A percentile compares a stretch with the other conserved stretches of the same genome.
Conservation (phyloP, 2,113 vertebrate species). For the Heterotis niloticus region DNA sequence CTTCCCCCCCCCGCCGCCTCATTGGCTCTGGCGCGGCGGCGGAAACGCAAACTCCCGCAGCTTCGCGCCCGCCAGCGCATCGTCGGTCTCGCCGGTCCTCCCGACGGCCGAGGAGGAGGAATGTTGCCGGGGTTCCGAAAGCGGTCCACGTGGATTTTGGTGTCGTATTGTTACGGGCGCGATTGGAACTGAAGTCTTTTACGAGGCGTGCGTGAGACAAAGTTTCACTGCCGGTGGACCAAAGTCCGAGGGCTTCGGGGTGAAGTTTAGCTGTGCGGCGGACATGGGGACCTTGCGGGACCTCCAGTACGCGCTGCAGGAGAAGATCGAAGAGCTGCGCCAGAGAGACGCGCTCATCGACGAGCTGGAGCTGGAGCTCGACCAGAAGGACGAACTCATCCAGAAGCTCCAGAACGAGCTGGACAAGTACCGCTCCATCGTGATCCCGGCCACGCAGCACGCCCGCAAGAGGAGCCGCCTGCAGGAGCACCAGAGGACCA, state of each 20-base stretch:
- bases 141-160: too few relatives aligned
- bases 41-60: slow-evolving; percentile 10
- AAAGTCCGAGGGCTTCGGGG: slow-evolving; percentile 31
- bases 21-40: slow-evolving; percentile 5
- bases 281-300: slow-evolving; percentile 94
- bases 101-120: slow-evolving; percentile 38
- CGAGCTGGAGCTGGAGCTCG: slow-evolving; percentile 96
- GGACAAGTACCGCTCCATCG: slow-evolving; percentile 97
- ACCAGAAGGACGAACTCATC: slow-evolving; percentile 97
- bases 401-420: slow-evolving; percentile 94
- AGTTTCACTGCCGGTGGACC: too few relatives aligned
- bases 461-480: slow-evolving; percentile 78
- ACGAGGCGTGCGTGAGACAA: too few relatives aligned
- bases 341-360: slow-evolving; percentile 96
- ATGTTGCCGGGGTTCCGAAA: slow-evolving; percentile 34
- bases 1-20: too few relatives aligned
- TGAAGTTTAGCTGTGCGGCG: slow-evolving; percentile 62
- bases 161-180: too few relatives aligned
- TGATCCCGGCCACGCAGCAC: slow-evolving; percentile 91
- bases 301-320: slow-evolving; percentile 96
- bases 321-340: slow-evolving; percentile 98
- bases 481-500: slow-evolving; percentile 89
- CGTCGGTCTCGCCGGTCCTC: slow-evolving; percentile 47
- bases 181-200: too few relatives aligned
- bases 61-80: slow-evolving; percentile 57